Percentiles rank a stretch among this genome's conserved stretches.
These are phyloP conservation scores for Meriones unguiculatus DNA, from an alignment of 2,113 vertebrate genomes.

Conservation along the genomic window DNA sequence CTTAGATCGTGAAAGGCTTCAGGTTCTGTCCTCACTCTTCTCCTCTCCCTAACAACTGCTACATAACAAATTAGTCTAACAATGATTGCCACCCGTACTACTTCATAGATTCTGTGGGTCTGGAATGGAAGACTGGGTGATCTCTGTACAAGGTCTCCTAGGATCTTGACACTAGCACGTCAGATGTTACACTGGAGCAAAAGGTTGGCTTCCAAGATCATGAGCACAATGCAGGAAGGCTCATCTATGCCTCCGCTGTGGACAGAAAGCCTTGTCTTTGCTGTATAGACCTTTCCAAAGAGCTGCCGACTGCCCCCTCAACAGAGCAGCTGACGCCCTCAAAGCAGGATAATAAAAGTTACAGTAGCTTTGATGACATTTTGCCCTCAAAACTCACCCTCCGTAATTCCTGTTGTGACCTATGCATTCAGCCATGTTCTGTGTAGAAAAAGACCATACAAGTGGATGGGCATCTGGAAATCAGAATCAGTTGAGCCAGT, in stretches of 20 bases:
- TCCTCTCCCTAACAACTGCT: not conserved
- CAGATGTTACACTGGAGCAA: not conserved
- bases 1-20: too few species aligned
- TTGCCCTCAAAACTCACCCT: not conserved
- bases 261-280: not conserved
- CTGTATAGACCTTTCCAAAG: not conserved
- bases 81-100: not conserved
- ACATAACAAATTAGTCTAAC: not conserved
- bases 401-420: not conserved
- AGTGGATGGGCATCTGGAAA: not conserved
- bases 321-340: not conserved
- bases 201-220: not conserved
- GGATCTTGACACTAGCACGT: not conserved
- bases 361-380: not conserved
- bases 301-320: not conserved
- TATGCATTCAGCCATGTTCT: not conserved
- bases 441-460: not conserved
- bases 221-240: accelerated
- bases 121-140: not conserved
- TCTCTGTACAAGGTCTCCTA: not conserved
- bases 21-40: not conserved
- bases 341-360: not conserved
- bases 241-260: not conserved
- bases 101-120: not conserved
- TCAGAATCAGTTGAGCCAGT: not conserved